Evolutionary conservation across 2,797 vertebrate genomes (phyloP), one percentile per base, ranked within the genome.

Genomic region (Neoniphon sammara): DNA sequence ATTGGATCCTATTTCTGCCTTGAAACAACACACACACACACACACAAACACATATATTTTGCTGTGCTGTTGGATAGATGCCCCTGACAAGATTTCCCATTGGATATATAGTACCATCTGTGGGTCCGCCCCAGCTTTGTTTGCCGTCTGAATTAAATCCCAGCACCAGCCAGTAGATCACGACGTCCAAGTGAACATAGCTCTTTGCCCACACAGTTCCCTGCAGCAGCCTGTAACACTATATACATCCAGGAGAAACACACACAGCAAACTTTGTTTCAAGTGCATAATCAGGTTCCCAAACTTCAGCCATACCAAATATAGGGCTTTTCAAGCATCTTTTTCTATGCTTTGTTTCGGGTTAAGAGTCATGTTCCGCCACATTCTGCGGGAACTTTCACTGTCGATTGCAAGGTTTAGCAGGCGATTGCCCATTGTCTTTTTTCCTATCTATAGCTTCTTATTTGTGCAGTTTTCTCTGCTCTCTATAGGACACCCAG

Each of bases 71-170:
- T 87, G 82, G 83, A 83, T 15, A 31, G 73, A 70, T 81, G 85
- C 80, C 83, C 73, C 70, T 73, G 77, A 79, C 66, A 25, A 82
- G 87, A 91, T 87, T 88, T 89, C 88, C 85, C 89, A 62, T 69
- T 66, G 81, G 87, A 83, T 80, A 52, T 54, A 81, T 69, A 71
- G 70, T 72, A 81, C 82, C 89, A 91, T 88, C 89, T 91, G 89
- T 83, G 82, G 82, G 66, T 77, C 80, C 18, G 21, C 71, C 69
- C 67, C n/a, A 7, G 81, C 79, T 86, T 83, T 88, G 79, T 88
- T 84, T 81, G 72, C 71, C 20, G n/a, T 74, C 67, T 80, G 82
- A 88, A 87, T 87, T 77, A 75, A 89, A 86, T 83, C 79, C 72
- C 42, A 34, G 67, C 84, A 77, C 21, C 72, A 73, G 81, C 74